Evolutionary conservation across 1,140 invertebrate genomes (phyloP).

Genomic region (Sminthurides bifidus): DNA sequence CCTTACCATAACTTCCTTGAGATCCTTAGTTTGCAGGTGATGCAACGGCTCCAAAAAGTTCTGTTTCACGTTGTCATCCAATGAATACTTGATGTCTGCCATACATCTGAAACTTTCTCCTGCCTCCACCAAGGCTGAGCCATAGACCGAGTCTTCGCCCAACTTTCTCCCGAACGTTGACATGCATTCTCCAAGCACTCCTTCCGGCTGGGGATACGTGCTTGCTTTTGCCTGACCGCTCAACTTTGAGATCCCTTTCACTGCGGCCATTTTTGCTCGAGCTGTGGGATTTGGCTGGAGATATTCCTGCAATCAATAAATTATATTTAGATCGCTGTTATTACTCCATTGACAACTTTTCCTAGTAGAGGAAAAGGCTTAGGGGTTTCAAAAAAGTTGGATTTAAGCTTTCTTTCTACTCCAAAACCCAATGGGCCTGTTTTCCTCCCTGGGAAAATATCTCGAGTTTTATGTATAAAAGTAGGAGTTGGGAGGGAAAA

Average conservation of each 20-base stretch:
- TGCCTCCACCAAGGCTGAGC: slow-evolving; percentile 72
- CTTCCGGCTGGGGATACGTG: slow-evolving; percentile 96
- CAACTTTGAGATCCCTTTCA: slow-evolving; percentile 78
- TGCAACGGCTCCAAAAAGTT: slow-evolving; percentile 97
- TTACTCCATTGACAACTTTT: too few relatives aligned
- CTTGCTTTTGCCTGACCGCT: slow-evolving; percentile 78
- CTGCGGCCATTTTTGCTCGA: slow-evolving; percentile 85
- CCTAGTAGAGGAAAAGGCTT: too few relatives aligned
- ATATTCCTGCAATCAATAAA: too few relatives aligned
- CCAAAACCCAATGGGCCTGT: too few relatives aligned
- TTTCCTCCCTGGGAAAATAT: too few relatives aligned
- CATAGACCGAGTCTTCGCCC: slow-evolving; percentile 84
- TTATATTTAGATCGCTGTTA: too few relatives aligned
- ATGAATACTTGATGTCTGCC: slow-evolving; percentile 96
- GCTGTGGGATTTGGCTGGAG: slow-evolving; percentile 97
- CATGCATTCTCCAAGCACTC: slow-evolving; percentile 94
- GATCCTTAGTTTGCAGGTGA: slow-evolving; percentile 93
- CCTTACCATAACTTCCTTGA: slow-evolving; percentile 96
- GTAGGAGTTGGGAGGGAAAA: too few relatives aligned
- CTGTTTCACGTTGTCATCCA: slow-evolving; percentile 99
- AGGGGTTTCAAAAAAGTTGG: too few relatives aligned
- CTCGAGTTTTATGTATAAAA: too few relatives aligned
- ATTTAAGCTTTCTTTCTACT: too few relatives aligned
- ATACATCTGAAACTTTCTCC: slow-evolving; percentile 94
- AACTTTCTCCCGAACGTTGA: slow-evolving; percentile 86